phyloP scores from a whole-genome alignment of 2,888 invertebrate species.

The Caenorhabditis parvicauda region DNA sequence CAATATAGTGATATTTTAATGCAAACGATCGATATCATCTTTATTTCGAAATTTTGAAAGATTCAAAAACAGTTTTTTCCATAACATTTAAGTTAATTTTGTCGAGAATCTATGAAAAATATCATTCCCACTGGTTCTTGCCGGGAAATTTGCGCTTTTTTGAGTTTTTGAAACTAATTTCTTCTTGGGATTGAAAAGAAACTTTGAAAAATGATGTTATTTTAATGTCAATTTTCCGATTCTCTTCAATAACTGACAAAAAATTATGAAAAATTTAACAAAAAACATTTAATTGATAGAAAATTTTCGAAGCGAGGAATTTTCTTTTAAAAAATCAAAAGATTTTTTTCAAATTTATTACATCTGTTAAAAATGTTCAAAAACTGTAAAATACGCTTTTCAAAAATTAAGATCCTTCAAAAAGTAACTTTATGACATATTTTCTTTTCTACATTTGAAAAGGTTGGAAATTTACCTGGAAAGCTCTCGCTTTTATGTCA shows the following conservation, averaged over 20 bases:
- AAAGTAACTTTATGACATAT: neutral
- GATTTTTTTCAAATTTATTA: too few species aligned
- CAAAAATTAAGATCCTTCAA: neutral
- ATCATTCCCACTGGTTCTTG: too few species aligned
- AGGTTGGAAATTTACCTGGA: slow-evolving; percentile 31
- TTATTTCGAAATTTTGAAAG: neutral
- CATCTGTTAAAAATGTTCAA: neutral
- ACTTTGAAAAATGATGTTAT: too few species aligned
- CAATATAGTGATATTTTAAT: neutral
- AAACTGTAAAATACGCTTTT: neutral
- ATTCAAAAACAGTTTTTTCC: neutral
- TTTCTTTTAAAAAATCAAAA: neutral
- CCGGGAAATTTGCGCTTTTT: too few species aligned
- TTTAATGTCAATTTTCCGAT: too few species aligned
- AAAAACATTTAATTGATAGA: neutral
- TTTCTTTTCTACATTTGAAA: neutral
- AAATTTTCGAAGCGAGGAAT: neutral
- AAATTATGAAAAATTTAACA: too few species aligned
- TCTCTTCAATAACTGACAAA: too few species aligned
- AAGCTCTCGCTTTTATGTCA: slow-evolving; percentile 54
- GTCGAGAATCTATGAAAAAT: neutral
- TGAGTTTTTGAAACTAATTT: too few species aligned
- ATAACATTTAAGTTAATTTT: neutral
- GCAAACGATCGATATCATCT: neutral
- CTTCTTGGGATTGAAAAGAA: too few species aligned